Base-by-base conservation (phyloP, 1,140 invertebrate genomes). In the Aphaenogaster ashmeadi region DNA sequence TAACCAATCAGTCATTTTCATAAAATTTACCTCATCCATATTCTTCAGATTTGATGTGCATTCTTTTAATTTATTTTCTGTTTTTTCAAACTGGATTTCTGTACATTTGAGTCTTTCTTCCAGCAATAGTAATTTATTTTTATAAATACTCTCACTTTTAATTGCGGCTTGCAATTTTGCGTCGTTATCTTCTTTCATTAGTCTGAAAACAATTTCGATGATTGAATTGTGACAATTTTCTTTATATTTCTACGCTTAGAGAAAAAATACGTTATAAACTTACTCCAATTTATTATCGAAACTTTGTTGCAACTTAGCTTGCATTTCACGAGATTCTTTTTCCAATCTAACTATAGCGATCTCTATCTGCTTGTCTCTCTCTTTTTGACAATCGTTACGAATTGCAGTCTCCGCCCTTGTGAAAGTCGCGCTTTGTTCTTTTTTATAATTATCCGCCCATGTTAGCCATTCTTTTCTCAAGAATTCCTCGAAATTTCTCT, bases 151-250 rank as follows among this genome's bases (percentile, higher is more conserved):
- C 79, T 97, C 96, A 60, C 96, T 96, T 88, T 97, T 97, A 50
- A 95, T 94, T 4, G 94, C 93, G 1, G 97, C 96, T 78, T 96
- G 95, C 47, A 98, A 91, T 90, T 98, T 97, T 33, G 96, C 95
- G 83, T 98, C 97, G 87, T 97, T 97, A 93, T 98, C 97, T 60
- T 98, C 97, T 92, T 96, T 97, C 5, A 97, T 94, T 84, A 97
- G 96, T 90, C 97, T 98, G 87, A 33, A 90, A 87, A 71, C 44
- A 80, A 78, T 52, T 69, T 47, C 13, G 6, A n/a, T 11, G 67
- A 41, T 66, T 66, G 27, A 87, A 66, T 60, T n/a, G 52, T 89
- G 86, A 64, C 18, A 54, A 74, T 77, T 52, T 64, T 69, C n/a
- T 64, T 27, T 27, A 21, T 66, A 56, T 41, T 56, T 56, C 3